Base-by-base conservation (phyloP, 2,888 invertebrate genomes). In the Dicranocentrus wangi region DNA sequence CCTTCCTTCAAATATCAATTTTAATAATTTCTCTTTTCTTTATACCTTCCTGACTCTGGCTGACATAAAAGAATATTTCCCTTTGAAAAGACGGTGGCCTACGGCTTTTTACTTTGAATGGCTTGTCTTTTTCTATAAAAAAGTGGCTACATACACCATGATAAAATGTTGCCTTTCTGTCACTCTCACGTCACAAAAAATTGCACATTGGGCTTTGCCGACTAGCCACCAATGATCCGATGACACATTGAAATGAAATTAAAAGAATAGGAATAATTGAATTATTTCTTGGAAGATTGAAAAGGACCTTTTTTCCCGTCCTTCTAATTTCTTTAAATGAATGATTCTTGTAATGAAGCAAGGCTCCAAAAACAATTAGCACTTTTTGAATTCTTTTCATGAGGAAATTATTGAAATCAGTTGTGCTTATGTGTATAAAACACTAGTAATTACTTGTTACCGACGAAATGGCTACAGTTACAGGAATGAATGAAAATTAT, bases 1-100 rank as follows among this genome's bases (percentile, higher is more conserved):
- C 55, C 55, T 55, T 55, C 55, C 55, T 55, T 55, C 55, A 55
- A 55, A 55, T 55, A 55, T 55, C 55, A 55, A 55, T 55, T 55
- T 55, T 55, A 55, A 55, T 55, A 55, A 55, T 55, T 55, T 55
- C 55, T 25, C 55, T 55, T 55, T 32, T 55, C 19, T 55, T 25
- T 25, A n/a, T 55, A 17, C 13, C 23, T 55, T 21, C 13, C 2
- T 19, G 23, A 55, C 25, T 23, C 21, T 25, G 25, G 8, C 10
- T 32, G 32, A 32, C 32, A 32, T 7, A 32, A 32, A 10, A 32
- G 10, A 32, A 32, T 3, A 32, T 32, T 32, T 32, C 10, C 32
- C 10, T 32, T 32, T 32, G 5, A 32, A 32, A 32, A 32, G 32
- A 10, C 32, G 5, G 25, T 55, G 25, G 13, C 55, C 55, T 55